These are phyloP conservation scores for Pangasius larnaudii DNA, from an alignment of 2,797 vertebrate species.

Conservation along the genomic window DNA sequence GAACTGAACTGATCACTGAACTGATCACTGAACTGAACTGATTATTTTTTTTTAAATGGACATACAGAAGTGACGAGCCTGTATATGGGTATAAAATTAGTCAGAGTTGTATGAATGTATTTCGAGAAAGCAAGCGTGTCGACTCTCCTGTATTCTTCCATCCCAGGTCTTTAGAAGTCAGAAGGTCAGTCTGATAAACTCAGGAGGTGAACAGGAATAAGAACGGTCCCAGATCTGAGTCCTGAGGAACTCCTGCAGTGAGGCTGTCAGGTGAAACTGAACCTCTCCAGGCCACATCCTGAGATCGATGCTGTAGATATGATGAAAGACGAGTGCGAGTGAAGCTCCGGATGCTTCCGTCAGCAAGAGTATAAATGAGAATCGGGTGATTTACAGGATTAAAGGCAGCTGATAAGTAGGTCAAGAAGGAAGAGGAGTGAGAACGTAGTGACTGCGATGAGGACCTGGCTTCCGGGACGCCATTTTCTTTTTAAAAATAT, in stretches of 20 bases:
- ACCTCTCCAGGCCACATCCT: background rate
- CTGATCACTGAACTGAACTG: too few relatives aligned
- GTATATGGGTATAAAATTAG: background rate
- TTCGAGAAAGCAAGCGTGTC: background rate
- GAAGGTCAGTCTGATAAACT: background rate
- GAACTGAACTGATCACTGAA: too few relatives aligned
- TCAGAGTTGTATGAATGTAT: background rate
- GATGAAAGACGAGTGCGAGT: background rate
- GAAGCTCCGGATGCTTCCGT: background rate
- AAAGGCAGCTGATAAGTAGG: background rate
- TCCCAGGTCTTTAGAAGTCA: background rate
- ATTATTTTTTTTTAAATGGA: background rate
- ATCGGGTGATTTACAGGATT: background rate
- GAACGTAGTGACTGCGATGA: background rate
- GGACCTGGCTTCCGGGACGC: background rate
- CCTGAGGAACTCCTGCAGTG: slow-evolving; percentile 8
- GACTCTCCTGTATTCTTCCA: background rate
- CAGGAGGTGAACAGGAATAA: background rate
- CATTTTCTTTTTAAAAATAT: background rate
- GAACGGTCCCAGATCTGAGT: background rate
- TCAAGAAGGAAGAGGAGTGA: background rate
- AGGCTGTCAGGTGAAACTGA: background rate
- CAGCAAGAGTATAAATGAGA: background rate
- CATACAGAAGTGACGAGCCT: background rate
- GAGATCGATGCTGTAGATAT: slow-evolving; percentile 2